phyloP scores from a whole-genome alignment of 2,888 invertebrate species.

The Erebia aethiops region DNA sequence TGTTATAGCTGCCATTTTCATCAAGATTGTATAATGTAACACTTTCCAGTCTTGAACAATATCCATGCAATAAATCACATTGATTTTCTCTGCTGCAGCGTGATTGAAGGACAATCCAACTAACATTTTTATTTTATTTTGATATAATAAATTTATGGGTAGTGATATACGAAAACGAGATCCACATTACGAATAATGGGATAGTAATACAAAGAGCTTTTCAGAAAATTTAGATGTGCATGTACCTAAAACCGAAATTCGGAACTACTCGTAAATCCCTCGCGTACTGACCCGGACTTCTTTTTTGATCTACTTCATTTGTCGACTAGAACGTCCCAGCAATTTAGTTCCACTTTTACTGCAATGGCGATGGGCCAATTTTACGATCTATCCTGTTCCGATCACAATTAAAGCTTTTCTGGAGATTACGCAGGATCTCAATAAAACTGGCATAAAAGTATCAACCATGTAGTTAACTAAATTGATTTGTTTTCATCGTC shows the following conservation, averaged over 20 bases:
- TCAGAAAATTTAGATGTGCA: constrained; percentile 1
- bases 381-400: constrained; percentile 46
- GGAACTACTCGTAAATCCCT: constrained; percentile 5
- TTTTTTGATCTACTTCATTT: constrained; percentile 74
- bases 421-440: not conserved
- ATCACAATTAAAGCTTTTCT: constrained; percentile 7
- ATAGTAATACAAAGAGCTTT: not conserved
- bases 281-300: constrained; percentile 39
- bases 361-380: constrained; percentile 79
- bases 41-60: no score
- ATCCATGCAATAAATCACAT: no score
- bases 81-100: no score
- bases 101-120: no score
- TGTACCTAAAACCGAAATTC: constrained; percentile 5
- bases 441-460: not conserved
- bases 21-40: no score
- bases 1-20: no score
- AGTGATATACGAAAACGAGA: no score
- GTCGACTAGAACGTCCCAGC: constrained; percentile 66
- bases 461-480: not conserved
- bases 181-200: no score
- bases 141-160: no score
- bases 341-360: constrained; percentile 81
- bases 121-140: no score
- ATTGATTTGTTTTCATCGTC: no score